Conservation (phyloP, 2,113 vertebrate species). For the Megaceryle torquata region DNA sequence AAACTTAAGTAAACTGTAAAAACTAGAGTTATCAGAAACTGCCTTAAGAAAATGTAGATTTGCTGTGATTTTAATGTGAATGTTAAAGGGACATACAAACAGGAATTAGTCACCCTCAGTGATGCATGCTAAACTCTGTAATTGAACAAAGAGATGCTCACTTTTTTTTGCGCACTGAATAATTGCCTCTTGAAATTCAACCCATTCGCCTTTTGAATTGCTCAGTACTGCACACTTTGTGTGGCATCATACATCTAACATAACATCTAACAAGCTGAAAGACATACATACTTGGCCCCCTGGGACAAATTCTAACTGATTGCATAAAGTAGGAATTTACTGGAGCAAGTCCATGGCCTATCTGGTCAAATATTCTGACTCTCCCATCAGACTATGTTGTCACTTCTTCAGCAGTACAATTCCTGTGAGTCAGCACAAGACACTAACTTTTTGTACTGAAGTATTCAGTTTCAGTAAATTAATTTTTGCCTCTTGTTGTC, state of each 20-base stretch:
- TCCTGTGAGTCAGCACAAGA: neutral
- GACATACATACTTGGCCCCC: neutral
- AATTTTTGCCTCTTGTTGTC: neutral
- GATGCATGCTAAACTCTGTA: constrained; percentile 24
- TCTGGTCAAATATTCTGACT: neutral
- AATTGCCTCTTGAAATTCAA: constrained; percentile 46
- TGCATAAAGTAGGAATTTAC: neutral
- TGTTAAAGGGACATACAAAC: neutral
- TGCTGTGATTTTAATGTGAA: neutral
- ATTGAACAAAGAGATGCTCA: neutral
- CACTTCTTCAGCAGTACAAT: neutral
- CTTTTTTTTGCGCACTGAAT: neutral
- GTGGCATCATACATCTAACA: neutral
- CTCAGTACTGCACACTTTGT: neutral
- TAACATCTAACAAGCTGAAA: neutral
- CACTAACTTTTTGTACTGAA: neutral
- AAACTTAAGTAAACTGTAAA: neutral
- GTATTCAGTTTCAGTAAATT: neutral
- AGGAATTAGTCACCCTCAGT: neutral
- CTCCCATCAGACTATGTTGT: neutral
- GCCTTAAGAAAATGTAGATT: neutral
- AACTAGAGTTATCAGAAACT: neutral
- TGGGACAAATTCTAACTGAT: neutral
- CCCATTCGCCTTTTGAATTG: neutral
- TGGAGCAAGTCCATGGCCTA: neutral